A percentile compares a stretch with the other conserved stretches of the same genome.
Evolutionary conservation across 2,888 invertebrate genomes (phyloP).

Genomic region (Sturmia bella): DNA sequence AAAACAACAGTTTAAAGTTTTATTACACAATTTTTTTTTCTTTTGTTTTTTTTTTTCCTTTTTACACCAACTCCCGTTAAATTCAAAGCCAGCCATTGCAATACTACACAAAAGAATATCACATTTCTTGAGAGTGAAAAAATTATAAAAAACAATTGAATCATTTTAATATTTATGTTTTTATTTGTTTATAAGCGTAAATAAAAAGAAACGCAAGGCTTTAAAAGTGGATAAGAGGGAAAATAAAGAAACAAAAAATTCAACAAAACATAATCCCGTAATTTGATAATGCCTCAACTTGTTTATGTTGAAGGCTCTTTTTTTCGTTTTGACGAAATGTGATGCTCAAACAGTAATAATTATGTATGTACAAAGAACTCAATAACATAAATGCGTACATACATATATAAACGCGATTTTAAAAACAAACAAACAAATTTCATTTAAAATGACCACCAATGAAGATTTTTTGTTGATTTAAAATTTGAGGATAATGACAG

Average conservation of each 20-base stretch:
- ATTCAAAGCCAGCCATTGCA: conserved; percentile 54
- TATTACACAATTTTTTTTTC: conserved; percentile 22
- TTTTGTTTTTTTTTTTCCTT: no score
- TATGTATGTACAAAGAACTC: conserved; percentile 57
- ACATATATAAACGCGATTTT: conserved; percentile 35
- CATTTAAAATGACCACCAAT: conserved; percentile 58
- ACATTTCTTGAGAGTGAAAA: conserved; percentile 59
- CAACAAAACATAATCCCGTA: conserved; percentile 68
- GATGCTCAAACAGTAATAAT: conserved; percentile 56
- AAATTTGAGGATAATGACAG: conserved; percentile 7
- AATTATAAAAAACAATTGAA: conserved; percentile 48
- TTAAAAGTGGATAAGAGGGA: neutral
- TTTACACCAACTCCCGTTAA: conserved; percentile 68
- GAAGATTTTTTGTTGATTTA: conserved; percentile 27
- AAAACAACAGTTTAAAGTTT: conserved; percentile 10
- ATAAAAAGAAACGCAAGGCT: conserved; percentile 41
- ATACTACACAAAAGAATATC: conserved; percentile 60
- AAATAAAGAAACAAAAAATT: conserved; percentile 15
- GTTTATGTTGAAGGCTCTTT: conserved; percentile 49
- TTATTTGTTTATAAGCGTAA: conserved; percentile 49
- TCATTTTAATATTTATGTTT: conserved; percentile 55
- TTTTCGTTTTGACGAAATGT: conserved; percentile 43
- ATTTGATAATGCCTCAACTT: conserved; percentile 68
- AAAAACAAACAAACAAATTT: conserved; percentile 40
- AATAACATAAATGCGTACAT: neutral